phyloP scores from a whole-genome alignment of 2,797 vertebrate genomes.

The Erethizon dorsatum region DNA sequence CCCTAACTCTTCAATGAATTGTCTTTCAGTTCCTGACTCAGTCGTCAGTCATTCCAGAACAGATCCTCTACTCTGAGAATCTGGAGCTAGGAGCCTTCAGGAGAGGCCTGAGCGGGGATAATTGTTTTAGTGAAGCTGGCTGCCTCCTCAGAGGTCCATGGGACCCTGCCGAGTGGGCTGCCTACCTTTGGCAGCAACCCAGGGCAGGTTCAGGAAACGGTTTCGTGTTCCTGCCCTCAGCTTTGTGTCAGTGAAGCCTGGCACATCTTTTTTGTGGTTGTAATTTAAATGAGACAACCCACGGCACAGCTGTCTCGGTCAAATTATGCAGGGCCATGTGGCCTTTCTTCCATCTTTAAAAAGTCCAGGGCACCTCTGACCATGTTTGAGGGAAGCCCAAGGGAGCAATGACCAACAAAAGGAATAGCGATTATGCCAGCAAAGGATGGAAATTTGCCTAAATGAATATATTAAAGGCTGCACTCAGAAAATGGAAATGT shows the following conservation, averaged over 20 bases:
- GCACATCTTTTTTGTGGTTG: constrained; percentile 73
- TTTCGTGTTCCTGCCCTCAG: constrained; percentile 71
- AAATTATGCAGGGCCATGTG: constrained; percentile 68
- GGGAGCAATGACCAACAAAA: constrained; percentile 85
- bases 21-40: constrained; percentile 35
- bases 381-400: constrained; percentile 83
- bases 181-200: constrained; percentile 38
- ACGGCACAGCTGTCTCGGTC: constrained; percentile 73
- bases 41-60: constrained; percentile 10
- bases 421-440: constrained; percentile 58
- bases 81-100: neutral
- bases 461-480: constrained; percentile 83
- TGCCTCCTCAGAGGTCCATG: constrained; percentile 39
- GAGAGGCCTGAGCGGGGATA: neutral
- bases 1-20: constrained; percentile 28
- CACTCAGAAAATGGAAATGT: constrained; percentile 79
- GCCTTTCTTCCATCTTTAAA: constrained; percentile 83
- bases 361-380: constrained; percentile 78
- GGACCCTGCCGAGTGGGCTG: constrained; percentile 26
- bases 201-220: constrained; percentile 66
- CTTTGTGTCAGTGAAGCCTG: constrained; percentile 73
- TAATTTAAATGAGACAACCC: constrained; percentile 80
- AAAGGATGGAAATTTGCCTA: constrained; percentile 82
- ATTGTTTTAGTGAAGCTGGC: constrained; percentile 55
- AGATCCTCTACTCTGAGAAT: constrained; percentile 41